Evolutionary conservation across 2,113 vertebrate genomes (phyloP), one percentile per base, ranked within the genome.

Genomic region (Brachionichthys hirsutus): DNA sequence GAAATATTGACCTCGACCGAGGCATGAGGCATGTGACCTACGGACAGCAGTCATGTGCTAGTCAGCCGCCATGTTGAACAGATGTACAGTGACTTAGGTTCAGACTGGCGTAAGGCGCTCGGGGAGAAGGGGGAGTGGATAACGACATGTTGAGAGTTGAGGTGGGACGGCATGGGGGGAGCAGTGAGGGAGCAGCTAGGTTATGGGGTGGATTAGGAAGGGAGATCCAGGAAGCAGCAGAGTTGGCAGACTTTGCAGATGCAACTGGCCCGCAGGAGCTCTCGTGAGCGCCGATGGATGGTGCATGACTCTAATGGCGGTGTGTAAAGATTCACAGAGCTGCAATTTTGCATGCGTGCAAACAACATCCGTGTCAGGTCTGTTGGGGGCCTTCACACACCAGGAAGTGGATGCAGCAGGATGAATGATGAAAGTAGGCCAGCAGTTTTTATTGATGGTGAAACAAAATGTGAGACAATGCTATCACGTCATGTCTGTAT

Each of bases 41-140:
- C 58, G 55, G 54, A 40, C 36, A 53, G 70, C 52, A 80, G 82
- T 86, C 78, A 77, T 72, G 67, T 55, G 58, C 81, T 75, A 74
- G 75, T 59, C 70, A 66, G 84, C 78, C 59, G 82, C 83, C 70
- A 75, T 82, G 65, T 86, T 89, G 88, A 89, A 84, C 86, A 90
- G 87, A 91, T 91, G 87, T 71, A 85, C 73, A 62, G 55, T 85
- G 82, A 83, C 85, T 87, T 85, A 81, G 78, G 81, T 78, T 80
- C 70, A 80, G 81, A 85, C 72, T 73, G 73, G 73, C 45, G 58
- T 78, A 82, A 77, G 62, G 77, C 62, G 55, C 73, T 83, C 63
- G 52, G 45, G 55, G 70, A 61, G 45, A 66, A 45, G 64, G 61
- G 62, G 74, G 62, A 53, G 60, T 13, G 50, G 54, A 78, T 80